Base-by-base conservation (phyloP, 1,140 invertebrate genomes). In the Metopolophium dirhodum region DNA sequence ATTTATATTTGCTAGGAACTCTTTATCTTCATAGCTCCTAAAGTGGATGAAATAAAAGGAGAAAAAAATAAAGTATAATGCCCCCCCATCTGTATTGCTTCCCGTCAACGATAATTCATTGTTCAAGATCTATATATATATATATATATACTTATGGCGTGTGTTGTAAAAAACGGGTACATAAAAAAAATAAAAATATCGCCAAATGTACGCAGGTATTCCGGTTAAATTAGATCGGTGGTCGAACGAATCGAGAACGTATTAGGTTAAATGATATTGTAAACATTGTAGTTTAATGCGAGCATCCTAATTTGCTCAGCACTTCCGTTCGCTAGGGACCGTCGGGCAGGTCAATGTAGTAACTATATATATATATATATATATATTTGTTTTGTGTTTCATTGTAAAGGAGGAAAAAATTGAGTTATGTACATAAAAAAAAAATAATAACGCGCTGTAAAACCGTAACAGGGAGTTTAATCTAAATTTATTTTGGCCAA, bases 1-100 rank as follows among this genome's bases (percentile, higher is more conserved):
- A 90, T 90, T 90, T 90, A 45, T 90, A 90, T 90, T 61, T 68
- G 11, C 89, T 68, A 47, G 89, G 61, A 68, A 68, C 89, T 68
- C 37, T 90, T 68, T 90, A 68, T 90, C 37, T 90, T 90, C 37
- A 90, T 68, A 45, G 89, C 23, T 90, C 57, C 26, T 68, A 90
- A 90, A 90, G 54, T 90, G 37, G 89, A 68, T 68, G 54, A 68
- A 68, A 90, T 90, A 90, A 61, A 68, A 77, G 30, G 45, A 90
- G 1, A 90, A 45, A 45, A 90, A 51, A 45, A 41, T 4, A 30
- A 54, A 41, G 49, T n/a, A 49, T 49, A 61, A 41, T 61, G 35
- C 26, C 37, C 37, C 37, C 30, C 54, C 11, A 45, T 61, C 54
- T 61, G 18, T 77, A 77, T 77, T 61, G 45, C 37, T 90, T n/a